phyloP scores from a whole-genome alignment of 2,888 invertebrate species.

The Drosophila hamatofila region DNA sequence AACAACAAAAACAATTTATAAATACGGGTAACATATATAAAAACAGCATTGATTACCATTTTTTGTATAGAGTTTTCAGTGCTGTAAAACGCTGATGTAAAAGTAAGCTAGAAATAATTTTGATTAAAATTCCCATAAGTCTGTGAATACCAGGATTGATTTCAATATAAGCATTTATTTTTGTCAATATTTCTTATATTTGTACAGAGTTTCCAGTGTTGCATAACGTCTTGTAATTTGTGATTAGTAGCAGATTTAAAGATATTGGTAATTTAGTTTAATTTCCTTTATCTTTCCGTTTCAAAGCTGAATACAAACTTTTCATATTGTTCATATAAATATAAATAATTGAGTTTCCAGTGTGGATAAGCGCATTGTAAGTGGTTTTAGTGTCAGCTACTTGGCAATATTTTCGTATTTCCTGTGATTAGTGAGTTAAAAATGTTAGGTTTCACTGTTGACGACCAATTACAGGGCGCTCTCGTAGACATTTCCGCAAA shows the following conservation, averaged over 20 bases:
- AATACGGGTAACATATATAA: constrained; percentile 30
- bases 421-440: constrained; percentile 5
- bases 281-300: too few species aligned
- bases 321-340: background rate
- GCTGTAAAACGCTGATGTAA: constrained; percentile 9
- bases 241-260: background rate
- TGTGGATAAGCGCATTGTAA: constrained; percentile 16
- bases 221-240: background rate
- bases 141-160: too few species aligned
- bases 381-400: background rate
- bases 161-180: background rate
- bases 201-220: background rate
- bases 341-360: constrained; percentile 1
- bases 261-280: background rate
- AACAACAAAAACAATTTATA: constrained; percentile 47
- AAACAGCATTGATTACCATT: constrained; percentile 12
- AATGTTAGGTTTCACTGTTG: constrained; percentile 20
- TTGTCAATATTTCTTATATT: background rate
- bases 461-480: constrained; percentile 38
- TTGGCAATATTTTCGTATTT: constrained; percentile 14
- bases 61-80: constrained; percentile 17
- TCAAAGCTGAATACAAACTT: background rate
- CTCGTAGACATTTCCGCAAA: constrained; percentile 64
- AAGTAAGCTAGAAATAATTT: background rate
- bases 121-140: background rate